phyloP scores from a whole-genome alignment of 1,140 invertebrate species.

The Diuraphis noxia region DNA sequence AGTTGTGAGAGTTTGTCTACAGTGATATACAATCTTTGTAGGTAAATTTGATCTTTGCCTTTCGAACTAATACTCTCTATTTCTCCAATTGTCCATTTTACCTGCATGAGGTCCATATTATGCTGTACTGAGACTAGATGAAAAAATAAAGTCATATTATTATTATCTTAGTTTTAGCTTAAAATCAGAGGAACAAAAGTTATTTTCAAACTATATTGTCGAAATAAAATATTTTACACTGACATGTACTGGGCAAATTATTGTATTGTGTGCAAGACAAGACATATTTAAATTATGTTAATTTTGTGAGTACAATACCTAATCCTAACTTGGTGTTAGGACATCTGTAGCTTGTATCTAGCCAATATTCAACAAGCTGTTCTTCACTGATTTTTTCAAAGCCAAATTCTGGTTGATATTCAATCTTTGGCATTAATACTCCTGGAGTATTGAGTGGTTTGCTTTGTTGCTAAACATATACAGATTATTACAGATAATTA shows the following conservation, averaged over 20 bases:
- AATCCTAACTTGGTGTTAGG: conserved; percentile 4
- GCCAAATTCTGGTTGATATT: conserved; percentile 46
- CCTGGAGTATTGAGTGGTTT: background rate
- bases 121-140: conserved; percentile 20
- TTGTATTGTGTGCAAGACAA: background rate
- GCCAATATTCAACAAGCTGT: conserved; percentile 34
- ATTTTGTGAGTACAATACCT: background rate
- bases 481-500: too few species aligned
- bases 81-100: background rate
- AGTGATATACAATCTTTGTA: conserved; percentile 3
- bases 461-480: background rate
- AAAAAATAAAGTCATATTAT: background rate
- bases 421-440: conserved; percentile 39
- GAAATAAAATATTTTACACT: background rate
- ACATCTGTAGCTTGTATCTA: conserved; percentile 25
- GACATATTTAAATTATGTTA: background rate
- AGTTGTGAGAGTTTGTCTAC: conserved; percentile 19
- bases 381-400: conserved; percentile 36
- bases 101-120: conserved; percentile 36
- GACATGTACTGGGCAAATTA: background rate
- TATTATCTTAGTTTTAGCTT: background rate
- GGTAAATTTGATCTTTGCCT: background rate
- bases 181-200: background rate
- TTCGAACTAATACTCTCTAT: background rate
- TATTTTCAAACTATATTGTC: rapidly evolving